Conservation (phyloP, 2,113 vertebrate species). For the Silurus meridionalis region DNA sequence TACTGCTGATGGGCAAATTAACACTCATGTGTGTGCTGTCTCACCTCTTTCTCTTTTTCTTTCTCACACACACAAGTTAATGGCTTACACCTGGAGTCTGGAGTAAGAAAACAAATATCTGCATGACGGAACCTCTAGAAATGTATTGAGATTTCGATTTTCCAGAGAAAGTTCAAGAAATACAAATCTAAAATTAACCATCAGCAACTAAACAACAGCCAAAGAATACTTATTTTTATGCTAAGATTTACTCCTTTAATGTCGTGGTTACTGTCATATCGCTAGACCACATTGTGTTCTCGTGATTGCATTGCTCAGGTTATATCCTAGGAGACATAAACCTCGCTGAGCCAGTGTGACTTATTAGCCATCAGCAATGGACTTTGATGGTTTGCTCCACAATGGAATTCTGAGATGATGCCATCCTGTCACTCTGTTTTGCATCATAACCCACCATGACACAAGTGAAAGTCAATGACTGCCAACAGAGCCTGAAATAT, state of each 20-base stretch:
- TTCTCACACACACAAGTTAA: constrained; percentile 53
- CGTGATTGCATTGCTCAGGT: constrained; percentile 4
- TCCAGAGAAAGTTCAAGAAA: constrained; percentile 10
- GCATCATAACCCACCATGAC: constrained; percentile 52
- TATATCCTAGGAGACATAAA: constrained; percentile 7
- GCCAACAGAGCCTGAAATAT: constrained; percentile 52
- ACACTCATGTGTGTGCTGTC: constrained; percentile 59
- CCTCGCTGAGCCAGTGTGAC: constrained; percentile 18
- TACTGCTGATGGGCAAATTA: constrained; percentile 66
- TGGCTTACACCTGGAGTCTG: constrained; percentile 55
- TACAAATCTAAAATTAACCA: neutral
- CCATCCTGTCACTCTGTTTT: constrained; percentile 44
- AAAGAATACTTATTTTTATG: neutral
- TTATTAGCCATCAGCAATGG: constrained; percentile 40
- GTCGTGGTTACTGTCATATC: neutral
- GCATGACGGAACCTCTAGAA: neutral
- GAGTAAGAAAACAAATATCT: constrained; percentile 53
- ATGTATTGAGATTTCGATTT: neutral
- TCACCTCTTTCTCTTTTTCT: constrained; percentile 57
- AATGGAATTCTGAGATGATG: constrained; percentile 44
- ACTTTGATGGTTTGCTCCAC: constrained; percentile 34
- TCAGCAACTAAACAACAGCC: constrained; percentile 1
- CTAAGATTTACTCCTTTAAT: neutral
- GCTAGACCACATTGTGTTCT: constrained; percentile 8
- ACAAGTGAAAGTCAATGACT: constrained; percentile 43